These are phyloP conservation scores for Notospermus geniculatus DNA, from an alignment of 1,140 invertebrate genomes.

Conservation along the genomic window DNA sequence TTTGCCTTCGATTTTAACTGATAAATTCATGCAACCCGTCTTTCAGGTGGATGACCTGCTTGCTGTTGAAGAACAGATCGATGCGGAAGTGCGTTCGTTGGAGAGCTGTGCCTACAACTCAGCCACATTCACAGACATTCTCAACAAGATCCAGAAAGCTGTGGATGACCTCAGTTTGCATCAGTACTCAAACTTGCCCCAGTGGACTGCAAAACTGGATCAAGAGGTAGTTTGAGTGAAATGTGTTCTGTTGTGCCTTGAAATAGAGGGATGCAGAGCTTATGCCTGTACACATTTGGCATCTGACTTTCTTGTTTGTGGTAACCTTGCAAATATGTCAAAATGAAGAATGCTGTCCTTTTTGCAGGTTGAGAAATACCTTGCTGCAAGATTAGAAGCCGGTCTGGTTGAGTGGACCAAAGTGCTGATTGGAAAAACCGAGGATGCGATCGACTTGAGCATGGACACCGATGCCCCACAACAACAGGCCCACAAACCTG, in stretches of 20 bases:
- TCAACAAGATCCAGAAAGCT: constrained; percentile 93
- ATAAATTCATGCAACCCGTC: background rate
- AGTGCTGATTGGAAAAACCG: constrained; percentile 79
- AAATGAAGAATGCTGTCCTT: no score
- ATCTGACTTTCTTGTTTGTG: no score
- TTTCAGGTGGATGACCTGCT: constrained; percentile 83
- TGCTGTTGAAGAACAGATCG: constrained; percentile 92
- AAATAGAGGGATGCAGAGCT: no score
- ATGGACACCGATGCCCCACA: constrained; percentile 92
- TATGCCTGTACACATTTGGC: no score
- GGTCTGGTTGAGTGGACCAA: constrained; percentile 95
- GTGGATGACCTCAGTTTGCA: constrained; percentile 95
- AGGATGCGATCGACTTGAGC: constrained; percentile 71
- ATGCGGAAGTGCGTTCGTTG: constrained; percentile 88
- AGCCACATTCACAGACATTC: constrained; percentile 87
- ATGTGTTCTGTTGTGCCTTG: no score
- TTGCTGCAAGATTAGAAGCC: constrained; percentile 84
- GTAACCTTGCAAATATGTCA: no score
- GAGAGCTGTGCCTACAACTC: constrained; percentile 95
- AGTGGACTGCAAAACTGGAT: constrained; percentile 93
- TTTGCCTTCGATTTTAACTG: background rate
- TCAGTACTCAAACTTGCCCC: constrained; percentile 95
- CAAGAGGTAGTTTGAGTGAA: constrained; percentile 67
- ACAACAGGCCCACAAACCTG: constrained; percentile 80
- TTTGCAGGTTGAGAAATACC: constrained; percentile 82